These are phyloP conservation scores for Peromyscus californicus DNA, from an alignment of 2,113 vertebrate species.

Conservation along the genomic window DNA sequence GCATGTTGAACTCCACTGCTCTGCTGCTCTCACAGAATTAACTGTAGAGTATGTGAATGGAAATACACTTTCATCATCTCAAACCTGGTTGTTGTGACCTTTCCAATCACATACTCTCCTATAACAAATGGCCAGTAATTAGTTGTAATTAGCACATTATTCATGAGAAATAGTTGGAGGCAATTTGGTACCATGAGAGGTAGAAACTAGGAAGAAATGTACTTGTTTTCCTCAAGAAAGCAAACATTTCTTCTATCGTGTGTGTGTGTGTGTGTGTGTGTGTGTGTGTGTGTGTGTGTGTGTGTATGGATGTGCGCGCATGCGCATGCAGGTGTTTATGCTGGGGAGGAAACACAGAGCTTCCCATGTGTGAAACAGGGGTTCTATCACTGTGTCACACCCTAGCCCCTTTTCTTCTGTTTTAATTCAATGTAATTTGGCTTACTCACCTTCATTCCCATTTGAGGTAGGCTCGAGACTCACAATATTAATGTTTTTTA, in stretches of 20 bases:
- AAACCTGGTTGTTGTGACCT: neutral
- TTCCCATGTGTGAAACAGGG: neutral
- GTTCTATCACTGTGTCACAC: neutral
- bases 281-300: neutral
- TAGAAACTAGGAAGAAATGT: neutral
- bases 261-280: neutral
- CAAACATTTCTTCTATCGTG: neutral
- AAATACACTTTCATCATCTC: neutral
- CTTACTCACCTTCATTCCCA: neutral
- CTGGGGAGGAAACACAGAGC: neutral
- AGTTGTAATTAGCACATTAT: slow-evolving; percentile 36
- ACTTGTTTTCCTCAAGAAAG: neutral
- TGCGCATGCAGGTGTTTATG: neutral
- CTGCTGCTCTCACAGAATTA: neutral
- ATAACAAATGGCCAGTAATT: slow-evolving; percentile 1
- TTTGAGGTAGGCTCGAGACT: neutral
- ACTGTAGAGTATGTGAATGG: neutral
- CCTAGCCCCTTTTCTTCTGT: neutral
- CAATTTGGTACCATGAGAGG: slow-evolving; percentile 26
- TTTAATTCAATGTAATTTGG: neutral
- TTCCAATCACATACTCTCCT: neutral
- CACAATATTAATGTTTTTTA: slow-evolving; percentile 50
- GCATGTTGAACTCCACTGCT: neutral
- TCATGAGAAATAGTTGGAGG: neutral
- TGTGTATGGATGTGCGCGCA: neutral